These are phyloP conservation scores for Sarotherodon lohbergeri DNA, from an alignment of 2,113 vertebrate species.

Conservation along the genomic window DNA sequence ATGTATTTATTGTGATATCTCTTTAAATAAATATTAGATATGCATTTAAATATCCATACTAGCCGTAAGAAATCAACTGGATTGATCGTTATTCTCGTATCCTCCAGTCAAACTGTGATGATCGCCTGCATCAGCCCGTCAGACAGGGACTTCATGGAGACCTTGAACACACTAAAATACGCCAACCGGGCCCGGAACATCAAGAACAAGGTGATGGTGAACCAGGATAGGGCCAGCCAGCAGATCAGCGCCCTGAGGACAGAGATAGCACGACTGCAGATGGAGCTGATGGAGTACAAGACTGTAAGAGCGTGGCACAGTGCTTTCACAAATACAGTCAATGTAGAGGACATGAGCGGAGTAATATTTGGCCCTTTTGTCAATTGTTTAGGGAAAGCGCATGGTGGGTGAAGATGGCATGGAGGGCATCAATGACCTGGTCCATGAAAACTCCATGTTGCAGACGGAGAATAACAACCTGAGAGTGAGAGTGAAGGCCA, in stretches of 20 bases:
- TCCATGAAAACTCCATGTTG: constrained; percentile 96
- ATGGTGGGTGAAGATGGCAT: constrained; percentile 91
- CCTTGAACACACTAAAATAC: constrained; percentile 91
- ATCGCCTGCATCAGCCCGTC: constrained; percentile 97
- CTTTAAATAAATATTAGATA: not conserved
- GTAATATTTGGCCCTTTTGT: not conserved
- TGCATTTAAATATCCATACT: not conserved
- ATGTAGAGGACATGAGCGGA: not conserved
- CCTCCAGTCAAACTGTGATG: constrained; percentile 92
- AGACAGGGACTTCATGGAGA: constrained; percentile 98
- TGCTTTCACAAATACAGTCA: not conserved
- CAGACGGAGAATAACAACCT: constrained; percentile 96
- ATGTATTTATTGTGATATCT: not conserved
- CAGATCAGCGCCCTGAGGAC: constrained; percentile 90
- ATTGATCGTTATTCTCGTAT: not conserved
- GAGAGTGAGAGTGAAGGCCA: constrained; percentile 93
- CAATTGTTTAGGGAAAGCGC: constrained; percentile 82
- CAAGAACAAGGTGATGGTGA: constrained; percentile 96
- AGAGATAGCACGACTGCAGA: constrained; percentile 92
- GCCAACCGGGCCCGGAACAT: constrained; percentile 97
- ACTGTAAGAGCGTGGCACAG: constrained; percentile 75
- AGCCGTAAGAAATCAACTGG: accelerated
- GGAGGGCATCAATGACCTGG: constrained; percentile 96
- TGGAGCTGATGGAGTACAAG: constrained; percentile 98
- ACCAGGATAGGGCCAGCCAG: constrained; percentile 94